Evolutionary conservation across 2,888 invertebrate genomes (phyloP).

Genomic region (Aleiodes leptofemur): DNA sequence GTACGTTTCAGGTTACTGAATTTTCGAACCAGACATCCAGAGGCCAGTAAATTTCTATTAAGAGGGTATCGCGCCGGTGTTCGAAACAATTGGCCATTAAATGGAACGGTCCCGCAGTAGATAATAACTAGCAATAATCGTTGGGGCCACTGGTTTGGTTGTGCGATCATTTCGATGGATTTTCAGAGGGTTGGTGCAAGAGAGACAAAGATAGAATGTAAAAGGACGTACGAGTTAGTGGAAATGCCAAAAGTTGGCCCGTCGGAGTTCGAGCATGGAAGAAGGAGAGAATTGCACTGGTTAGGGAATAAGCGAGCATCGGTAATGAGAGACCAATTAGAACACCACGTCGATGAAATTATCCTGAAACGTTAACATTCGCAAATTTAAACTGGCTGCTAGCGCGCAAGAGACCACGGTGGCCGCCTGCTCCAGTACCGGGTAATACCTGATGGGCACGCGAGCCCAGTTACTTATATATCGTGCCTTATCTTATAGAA

Average conservation of each 20-base stretch:
- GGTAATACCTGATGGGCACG: conserved; percentile 59
- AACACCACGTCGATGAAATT: conserved; percentile 74
- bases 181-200: conserved; percentile 29
- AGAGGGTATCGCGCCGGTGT: conserved; percentile 61
- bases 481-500: conserved; percentile 44
- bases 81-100: conserved; percentile 74
- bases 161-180: conserved; percentile 49
- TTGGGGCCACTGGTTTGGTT: conserved; percentile 61
- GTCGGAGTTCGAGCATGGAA: conserved; percentile 1
- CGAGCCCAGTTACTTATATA: conserved; percentile 52
- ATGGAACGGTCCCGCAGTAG: conserved; percentile 72
- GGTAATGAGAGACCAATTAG: conserved; percentile 75
- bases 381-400: conserved; percentile 73
- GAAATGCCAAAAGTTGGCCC: conserved; percentile 34
- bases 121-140: conserved; percentile 74
- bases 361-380: conserved; percentile 70
- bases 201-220: conserved; percentile 31
- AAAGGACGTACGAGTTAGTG: conserved; percentile 24
- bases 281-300: conserved; percentile 49
- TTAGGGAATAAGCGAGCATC: conserved; percentile 72
- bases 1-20: not conserved
- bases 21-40: conserved; percentile 10
- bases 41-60: conserved; percentile 72
- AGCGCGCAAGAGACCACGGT: conserved; percentile 64
- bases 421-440: conserved; percentile 32